Evolutionary conservation across 2,888 invertebrate species (phyloP), one percentile per base, ranked within the genome.

Genomic region (Pyrocoelia pectoralis): DNA sequence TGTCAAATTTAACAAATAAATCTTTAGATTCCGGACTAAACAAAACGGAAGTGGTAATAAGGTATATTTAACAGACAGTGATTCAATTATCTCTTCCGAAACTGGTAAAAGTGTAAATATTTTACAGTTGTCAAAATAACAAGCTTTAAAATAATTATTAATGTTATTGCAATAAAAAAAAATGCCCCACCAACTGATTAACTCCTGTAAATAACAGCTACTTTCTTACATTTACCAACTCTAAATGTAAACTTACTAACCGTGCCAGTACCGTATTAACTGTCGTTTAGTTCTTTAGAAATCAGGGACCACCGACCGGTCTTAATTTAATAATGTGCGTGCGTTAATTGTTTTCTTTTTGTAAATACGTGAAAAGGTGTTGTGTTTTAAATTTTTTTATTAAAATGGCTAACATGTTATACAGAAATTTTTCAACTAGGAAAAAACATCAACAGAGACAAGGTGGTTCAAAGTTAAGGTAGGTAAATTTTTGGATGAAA

Each of bases 241-340:
- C 63, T 56, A 51, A 60, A 61, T 65, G 54, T 58, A 56, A 63
- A 61, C 66, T 62, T 63, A 55, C 63, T 58, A 65, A 63, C 68
- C 56, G 61, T 61, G 67, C 65, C 70, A 75, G 74, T 75, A 75
- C 74, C 74, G 74, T 75, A 74, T 70, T 74, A 75, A 75, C 74
- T 75, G 74, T 73, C 72, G 68, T 66, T 59, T 57, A 43, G 48
- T 58, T 14, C 52, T 46, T 46, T 17, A 46, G 17, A n/a, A 43
- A 18, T 33, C 33, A n/a, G 10, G 10, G 8, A 33, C 48, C 49
- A 60, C 50, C 46, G 58, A 61, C 57, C 60, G 58, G 61, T 57
- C 43, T n/a, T 12, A 28, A 33, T 56, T 33, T 14, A 28, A 28
- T 49, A 57, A 33, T 52, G 51, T 57, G 57, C 53, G 62, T 53